Base-by-base conservation (phyloP, 2,888 invertebrate genomes). In the Micropterix aruncella region DNA sequence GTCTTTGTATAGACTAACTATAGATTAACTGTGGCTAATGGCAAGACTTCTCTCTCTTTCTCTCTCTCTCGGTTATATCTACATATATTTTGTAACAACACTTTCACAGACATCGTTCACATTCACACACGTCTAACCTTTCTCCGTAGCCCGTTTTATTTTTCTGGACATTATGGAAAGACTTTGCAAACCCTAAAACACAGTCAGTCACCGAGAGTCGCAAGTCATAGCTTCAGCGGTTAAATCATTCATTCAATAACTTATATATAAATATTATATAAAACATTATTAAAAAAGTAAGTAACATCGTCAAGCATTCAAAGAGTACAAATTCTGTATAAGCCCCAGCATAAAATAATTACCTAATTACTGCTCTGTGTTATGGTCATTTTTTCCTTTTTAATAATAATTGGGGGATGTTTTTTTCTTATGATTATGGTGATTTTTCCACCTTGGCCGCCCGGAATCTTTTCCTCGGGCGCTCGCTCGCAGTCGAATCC, bases 271-370 rank as follows among this genome's bases (percentile, higher is more conserved):
- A 27, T n/a, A 27, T 27, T 27, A 27, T 12, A 27, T 27, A 27
- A 7, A 27, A 27, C 27, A 27, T 7, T 27, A 27, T 27, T 27
- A 27, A 27, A 27, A 27, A 27, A 27, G 5, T 27, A 27, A 27
- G 27, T 27, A 27, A 27, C 27, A 27, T 27, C 27, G 27, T 27
- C 27, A 27, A 27, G 27, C 27, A 27, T 27, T 27, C 27, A 27
- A 74, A 77, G 74, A 80, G 80, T 80, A 80, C 80, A 80, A 80
- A 80, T 80, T 79, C 77, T 75, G 72, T 77, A 71, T 74, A 75
- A 74, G 74, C 72, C 74, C 73, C 73, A 27, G 27, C 27, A 12
- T 27, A 27, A 27, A 27, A 27, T 27, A 27, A 27, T 7, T n/a
- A n/a, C n/a, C n/a, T 27, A 27, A 27, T 27, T 27, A 27, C 27